Base-by-base conservation (phyloP, 1,140 invertebrate species). In the Drosophila mayri region DNA sequence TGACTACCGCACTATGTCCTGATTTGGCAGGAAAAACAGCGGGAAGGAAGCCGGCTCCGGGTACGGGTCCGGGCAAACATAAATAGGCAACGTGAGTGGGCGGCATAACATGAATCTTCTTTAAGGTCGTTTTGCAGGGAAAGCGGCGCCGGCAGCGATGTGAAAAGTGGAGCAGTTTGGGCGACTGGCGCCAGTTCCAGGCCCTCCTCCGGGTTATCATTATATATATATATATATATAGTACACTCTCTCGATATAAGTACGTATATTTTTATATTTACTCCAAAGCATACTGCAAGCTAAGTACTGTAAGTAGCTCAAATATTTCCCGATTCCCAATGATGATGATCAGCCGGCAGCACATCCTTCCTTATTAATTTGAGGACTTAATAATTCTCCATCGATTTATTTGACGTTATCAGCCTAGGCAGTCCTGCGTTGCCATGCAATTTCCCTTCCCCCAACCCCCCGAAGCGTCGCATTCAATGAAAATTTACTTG, bases 1-100 rank as follows among this genome's bases (percentile, higher is more conserved):
- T 77, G 72, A 87, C 84, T 88, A 88, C 84, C 84, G 84, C 84
- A 88, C 84, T 81, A 58, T 66, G 68, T 88, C 65, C 81, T 90
- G 85, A 88, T 88, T 88, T 88, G 76, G 74, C 67, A 46, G 83
- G 62, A 49, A 46, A 59, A 44, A 49, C 64, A 61, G 74, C 57
- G 41, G 54, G 46, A 62, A 65, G 43, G 37, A 35, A 70, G 59
- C 59, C 50, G 58, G 43, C 16, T 30, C 22, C 12, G 47, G 62
- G 40, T 38, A 64, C 10, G 61, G 71, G 35, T 44, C 72, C 20
- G 55, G 73, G 40, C 43, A 59, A 67, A 70, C 67, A 63, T 74
- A 82, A 82, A 82, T 82, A 65, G 63, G 66, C 65, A 25, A 66
- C 61, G 50, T 77, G 76, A 80, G 60, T 73, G 66, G 44, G 63